phyloP scores from a whole-genome alignment of 2,888 invertebrate species.

The Phyllotreta cruciferae region DNA sequence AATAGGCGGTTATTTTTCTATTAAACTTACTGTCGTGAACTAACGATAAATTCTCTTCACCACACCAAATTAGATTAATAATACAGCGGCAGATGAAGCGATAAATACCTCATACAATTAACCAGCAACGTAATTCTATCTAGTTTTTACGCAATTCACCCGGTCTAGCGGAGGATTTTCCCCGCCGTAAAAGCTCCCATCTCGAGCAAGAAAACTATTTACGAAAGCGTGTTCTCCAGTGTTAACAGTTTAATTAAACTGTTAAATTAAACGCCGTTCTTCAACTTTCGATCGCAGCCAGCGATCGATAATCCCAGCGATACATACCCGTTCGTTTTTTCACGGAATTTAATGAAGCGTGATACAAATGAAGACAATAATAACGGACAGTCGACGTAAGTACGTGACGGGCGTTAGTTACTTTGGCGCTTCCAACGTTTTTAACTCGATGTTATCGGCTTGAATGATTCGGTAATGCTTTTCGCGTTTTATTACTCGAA shows the following conservation, averaged over 20 bases:
- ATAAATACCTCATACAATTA: not conserved
- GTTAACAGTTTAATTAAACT: slow-evolving; percentile 24
- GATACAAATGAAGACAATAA: slow-evolving; percentile 25
- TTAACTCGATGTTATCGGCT: slow-evolving; percentile 36
- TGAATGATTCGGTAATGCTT: slow-evolving; percentile 24
- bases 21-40: not conserved
- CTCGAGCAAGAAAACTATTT: slow-evolving; percentile 9
- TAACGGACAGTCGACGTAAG: slow-evolving; percentile 37
- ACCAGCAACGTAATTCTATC: not conserved
- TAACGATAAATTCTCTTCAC: not conserved
- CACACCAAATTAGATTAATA: not conserved
- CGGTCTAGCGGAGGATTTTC: no score
- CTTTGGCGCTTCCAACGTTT: slow-evolving; percentile 31
- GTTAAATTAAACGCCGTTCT: slow-evolving; percentile 17
- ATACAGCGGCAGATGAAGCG: not conserved
- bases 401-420: slow-evolving; percentile 40
- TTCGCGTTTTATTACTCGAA: slow-evolving; percentile 14
- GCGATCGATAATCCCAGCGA: no score
- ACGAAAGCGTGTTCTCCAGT: slow-evolving; percentile 9
- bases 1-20: slow-evolving; percentile 9
- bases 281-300: slow-evolving; percentile 8
- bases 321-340: no score
- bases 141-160: not conserved
- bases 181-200: not conserved
- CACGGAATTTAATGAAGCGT: not conserved